Evolutionary conservation across 1,140 invertebrate species (phyloP), one percentile per base, ranked within the genome.

Genomic region (Heliothis virescens): DNA sequence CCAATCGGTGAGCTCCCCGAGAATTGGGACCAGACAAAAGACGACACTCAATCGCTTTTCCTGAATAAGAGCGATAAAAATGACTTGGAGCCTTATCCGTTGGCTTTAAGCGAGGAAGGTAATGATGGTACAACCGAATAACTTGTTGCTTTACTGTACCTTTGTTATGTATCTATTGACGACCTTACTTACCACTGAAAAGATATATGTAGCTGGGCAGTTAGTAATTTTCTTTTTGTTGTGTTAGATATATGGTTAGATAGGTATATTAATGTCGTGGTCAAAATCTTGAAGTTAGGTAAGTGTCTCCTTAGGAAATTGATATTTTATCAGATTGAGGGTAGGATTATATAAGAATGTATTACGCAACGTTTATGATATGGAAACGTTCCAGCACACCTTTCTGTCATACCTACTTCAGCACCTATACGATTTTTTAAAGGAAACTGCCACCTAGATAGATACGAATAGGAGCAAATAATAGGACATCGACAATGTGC

Each of bases 11-110:
- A 95, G 83, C 84, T 95, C 62, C 94, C 95, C 41, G 95, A 95
- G 83, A 95, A 94, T 87, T 95, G 94, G 94, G 94, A 95, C 86
- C 93, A 95, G 82, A 92, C 94, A 21, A 95, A 95, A 89, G 94
- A 95, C 79, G 92, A 95, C 82, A 92, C 93, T 12, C 94, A 95
- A 80, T 95, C 95, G 3, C 82, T 95, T 76, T 95, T 95, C 85
- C 86, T 95, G 81, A 95, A 95, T 85, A 95, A 95, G 84, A 95
- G 92, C 80, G 94, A 95, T 86, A 95, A 95, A 89, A 95, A 95
- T 86, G 95, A 95, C 82, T 83, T 95, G 78, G 95, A 95, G 83
- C 95, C 95, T n/a, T 95, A 95, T 83, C 94, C 95, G 50, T 91
- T 95, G 80, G 95, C 95, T 69, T 89, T 95, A 16, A 95, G 93